These are phyloP conservation scores for Gymnoscopelus microlampas DNA, from an alignment of 2,797 vertebrate species.

Conservation along the genomic window DNA sequence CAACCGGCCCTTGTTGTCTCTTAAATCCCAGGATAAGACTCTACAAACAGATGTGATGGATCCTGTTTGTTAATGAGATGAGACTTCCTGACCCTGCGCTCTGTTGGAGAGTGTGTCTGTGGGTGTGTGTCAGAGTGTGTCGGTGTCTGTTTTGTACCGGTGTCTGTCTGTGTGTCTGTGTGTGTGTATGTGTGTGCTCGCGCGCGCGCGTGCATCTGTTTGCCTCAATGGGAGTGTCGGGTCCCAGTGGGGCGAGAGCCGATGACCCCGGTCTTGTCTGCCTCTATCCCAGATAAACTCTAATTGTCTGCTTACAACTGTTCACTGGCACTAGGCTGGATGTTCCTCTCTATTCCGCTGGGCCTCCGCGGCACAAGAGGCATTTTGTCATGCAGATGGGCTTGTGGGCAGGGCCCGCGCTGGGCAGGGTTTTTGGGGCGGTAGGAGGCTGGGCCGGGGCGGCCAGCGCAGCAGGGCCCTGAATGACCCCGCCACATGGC, in stretches of 20 bases:
- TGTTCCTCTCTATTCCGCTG: conserved; percentile 84
- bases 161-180: conserved; percentile 57
- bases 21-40: conserved; percentile 56
- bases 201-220: conserved; percentile 79
- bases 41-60: conserved; percentile 61
- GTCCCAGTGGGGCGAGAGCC: conserved; percentile 81
- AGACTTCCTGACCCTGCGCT: conserved; percentile 75
- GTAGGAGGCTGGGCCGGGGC: conserved; percentile 77
- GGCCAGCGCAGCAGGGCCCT: conserved; percentile 87
- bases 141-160: conserved; percentile 40
- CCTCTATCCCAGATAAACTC: conserved; percentile 88
- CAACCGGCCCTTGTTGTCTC: conserved; percentile 28
- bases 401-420: conserved; percentile 34
- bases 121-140: conserved; percentile 60
- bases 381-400: conserved; percentile 88
- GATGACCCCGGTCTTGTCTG: conserved; percentile 87
- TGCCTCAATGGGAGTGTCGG: conserved; percentile 72
- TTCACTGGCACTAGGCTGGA: conserved; percentile 84
- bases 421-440: conserved; percentile 35
- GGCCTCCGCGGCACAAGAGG: conserved; percentile 83
- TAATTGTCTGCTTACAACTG: conserved; percentile 91
- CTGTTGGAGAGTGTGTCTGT: conserved; percentile 59
- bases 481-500: conserved; percentile 95
- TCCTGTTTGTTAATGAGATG: conserved; percentile 75
- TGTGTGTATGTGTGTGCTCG: conserved; percentile 60